Conservation (phyloP, 2,797 vertebrate genomes). For the Girardinus metallicus region DNA sequence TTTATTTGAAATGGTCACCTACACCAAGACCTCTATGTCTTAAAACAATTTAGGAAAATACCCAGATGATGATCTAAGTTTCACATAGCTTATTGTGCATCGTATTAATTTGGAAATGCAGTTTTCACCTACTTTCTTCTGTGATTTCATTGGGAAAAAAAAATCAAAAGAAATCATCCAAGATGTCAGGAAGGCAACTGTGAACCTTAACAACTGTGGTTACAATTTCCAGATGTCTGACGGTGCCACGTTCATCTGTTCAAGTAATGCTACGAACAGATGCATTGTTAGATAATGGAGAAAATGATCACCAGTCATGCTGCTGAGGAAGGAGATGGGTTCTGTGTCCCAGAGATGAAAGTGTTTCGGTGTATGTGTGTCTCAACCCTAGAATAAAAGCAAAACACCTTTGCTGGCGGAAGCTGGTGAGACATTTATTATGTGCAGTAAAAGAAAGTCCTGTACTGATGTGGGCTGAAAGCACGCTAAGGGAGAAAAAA, state of each 20-base stretch:
- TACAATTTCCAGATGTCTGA: conserved; percentile 1
- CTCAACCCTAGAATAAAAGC: neutral
- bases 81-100: neutral
- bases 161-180: neutral
- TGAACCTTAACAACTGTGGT: neutral
- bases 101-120: neutral
- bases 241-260: neutral
- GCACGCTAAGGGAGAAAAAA: neutral
- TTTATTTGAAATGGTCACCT: neutral
- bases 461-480: neutral
- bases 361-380: neutral
- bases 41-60: neutral
- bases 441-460: neutral
- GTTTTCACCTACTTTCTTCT: neutral
- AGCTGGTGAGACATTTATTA: neutral
- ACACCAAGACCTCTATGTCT: neutral
- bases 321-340: neutral
- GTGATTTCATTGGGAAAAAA: neutral
- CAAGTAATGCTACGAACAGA: neutral
- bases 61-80: neutral
- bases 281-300: neutral
- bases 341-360: neutral
- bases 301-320: neutral
- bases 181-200: neutral
- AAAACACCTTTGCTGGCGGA: neutral